Evolutionary conservation across 2,113 vertebrate genomes (phyloP), one percentile per base, ranked within the genome.

Genomic region (Myotis davidii): DNA sequence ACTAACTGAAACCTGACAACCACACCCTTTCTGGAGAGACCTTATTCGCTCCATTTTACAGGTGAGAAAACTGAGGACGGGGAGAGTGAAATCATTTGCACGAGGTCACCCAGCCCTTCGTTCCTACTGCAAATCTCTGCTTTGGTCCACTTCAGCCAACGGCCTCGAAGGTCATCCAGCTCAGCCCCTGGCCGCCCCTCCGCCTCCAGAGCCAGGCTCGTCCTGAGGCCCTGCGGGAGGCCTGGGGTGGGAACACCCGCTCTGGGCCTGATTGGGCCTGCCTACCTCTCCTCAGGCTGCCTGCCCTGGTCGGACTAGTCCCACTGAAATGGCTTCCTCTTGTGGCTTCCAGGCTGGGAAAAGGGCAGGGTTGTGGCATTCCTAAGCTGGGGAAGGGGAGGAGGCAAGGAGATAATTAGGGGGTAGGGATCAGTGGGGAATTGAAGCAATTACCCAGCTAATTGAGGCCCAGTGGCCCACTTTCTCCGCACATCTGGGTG

Each of bases 391-490:
- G 94, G 72, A 29, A 67, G n/a, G 61, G 87, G 84, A 89, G 92
- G 86, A 76, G 74, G 50, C 48, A 12, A 73, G 85, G 61, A 92
- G 94, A 91, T 96, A 91, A 97, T 97, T 79, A 96, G 87, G 92
- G 96, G 87, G 85, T 76, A 54, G 79, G 77, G 64, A 89, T 70
- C 78, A 45, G 73, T 34, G 8, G 86, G 92, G 95, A 93, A 96
- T 85, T 94, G 93, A 88, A 96, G 85, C 93, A 93, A 96, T 97
- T 95, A 94, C 52, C 52, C 95, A 92, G 88, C 81, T 97, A 96
- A 97, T 91, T 94, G 95, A 97, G 91, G 84, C 84, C 92, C 92
- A 93, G 45, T 94, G 93, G 93, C 88, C 90, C 93, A 90, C 95
- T 96, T 96, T 92, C 94, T 81, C 94, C 82, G 88, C 87, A 96